Base-by-base conservation (phyloP, 1,140 invertebrate genomes). In the Propsilocerus akamusi region DNA sequence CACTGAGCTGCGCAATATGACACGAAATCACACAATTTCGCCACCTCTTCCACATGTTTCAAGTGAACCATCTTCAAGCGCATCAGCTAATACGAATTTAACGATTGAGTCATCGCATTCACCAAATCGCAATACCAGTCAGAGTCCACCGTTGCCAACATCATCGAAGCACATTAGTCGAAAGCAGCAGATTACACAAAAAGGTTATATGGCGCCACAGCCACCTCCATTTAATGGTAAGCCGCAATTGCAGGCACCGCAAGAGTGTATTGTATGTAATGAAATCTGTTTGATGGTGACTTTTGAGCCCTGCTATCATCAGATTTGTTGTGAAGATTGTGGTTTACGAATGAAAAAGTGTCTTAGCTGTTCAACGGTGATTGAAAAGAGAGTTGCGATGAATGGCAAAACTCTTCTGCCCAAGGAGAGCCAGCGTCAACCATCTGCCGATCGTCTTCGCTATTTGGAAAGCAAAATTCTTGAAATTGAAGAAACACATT, bases 391-490 rank as follows among this genome's bases (percentile, higher is more conserved):
- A 46, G 51, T 72, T 47, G 60, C 61, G 6, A 47, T 49, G 26
- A 61, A 55, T 53, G 58, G 60, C 0, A 53, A 54, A 49, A 26
- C 52, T 17, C 49, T 59, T 50, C 56, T 51, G 60, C 65, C 56
- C 50, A 64, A 57, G 52, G 59, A 65, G 47, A 28, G 65, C 63
- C 20, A 63, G 62, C 63, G 72, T 49, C 67, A 80, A 57, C 75
- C 75, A 0, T 76, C 73, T 47, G 72, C 72, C 0, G 63, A 65
- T 51, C 66, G 84, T 48, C 59, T 89, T 51, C 71, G 77, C 2
- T 86, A 87, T 62, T 66, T 92, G 17, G 86, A 92, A 62, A 80
- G 76, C 54, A 84, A 86, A 64, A 78, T 93, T 51, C 81, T 84
- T 14, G 88, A 92, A 67, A 79, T 91, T 49, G 90, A 93, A 66